Evolutionary conservation across 2,888 invertebrate species (phyloP).

Genomic region (Microchrysa polita): DNA sequence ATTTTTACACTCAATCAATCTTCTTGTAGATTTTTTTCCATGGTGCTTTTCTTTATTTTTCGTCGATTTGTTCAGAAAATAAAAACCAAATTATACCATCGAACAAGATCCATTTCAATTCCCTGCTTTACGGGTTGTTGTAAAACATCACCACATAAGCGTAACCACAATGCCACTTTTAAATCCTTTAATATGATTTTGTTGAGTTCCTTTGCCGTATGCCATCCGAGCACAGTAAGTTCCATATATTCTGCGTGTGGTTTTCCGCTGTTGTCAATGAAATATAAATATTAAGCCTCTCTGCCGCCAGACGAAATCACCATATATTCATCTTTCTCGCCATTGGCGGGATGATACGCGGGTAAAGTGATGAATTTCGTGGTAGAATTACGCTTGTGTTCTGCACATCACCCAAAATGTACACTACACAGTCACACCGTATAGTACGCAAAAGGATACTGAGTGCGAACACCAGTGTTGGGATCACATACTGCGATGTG

Average conservation of each 20-base stretch:
- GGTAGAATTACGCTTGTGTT: neutral
- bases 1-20: too few relatives aligned
- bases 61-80: conserved; percentile 3
- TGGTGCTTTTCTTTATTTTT: neutral
- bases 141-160: conserved; percentile 27
- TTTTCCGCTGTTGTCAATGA: conserved; percentile 37
- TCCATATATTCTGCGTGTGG: conserved; percentile 20
- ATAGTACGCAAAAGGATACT: neutral
- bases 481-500: conserved; percentile 10
- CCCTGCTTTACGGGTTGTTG: conserved; percentile 14
- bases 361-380: conserved; percentile 14
- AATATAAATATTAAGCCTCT: conserved; percentile 39
- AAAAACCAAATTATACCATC: neutral
- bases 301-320: too few relatives aligned
- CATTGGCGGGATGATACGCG: too few relatives aligned
- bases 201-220: neutral
- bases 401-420: neutral
- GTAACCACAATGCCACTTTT: conserved; percentile 14
- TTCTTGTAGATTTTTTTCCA: neutral
- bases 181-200: conserved; percentile 7
- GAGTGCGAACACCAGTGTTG: neutral
- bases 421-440: neutral
- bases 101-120: conserved; percentile 21
- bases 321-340: too few relatives aligned
- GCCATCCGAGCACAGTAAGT: conserved; percentile 19